Base-by-base conservation (phyloP, 2,797 vertebrate species). In the Tiaroga cobitis region DNA sequence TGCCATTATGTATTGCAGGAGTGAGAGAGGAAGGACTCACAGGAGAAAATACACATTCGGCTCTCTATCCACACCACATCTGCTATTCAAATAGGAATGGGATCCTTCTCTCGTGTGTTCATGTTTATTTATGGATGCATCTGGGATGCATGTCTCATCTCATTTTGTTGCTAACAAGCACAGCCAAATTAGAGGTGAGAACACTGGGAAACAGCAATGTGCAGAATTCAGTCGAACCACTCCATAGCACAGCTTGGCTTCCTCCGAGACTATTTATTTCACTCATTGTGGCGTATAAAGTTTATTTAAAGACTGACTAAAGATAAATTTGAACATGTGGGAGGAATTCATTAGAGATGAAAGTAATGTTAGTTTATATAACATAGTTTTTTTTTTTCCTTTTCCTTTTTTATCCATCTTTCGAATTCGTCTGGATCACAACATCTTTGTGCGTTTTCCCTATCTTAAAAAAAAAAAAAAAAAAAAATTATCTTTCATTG, bases 81-180 rank as follows among this genome's bases (percentile, higher is more conserved):
- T 94, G 82, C 78, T 91, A 90, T 92, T 93, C 91, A 91, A 83
- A 86, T 67, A 88, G 92, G 92, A 94, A 83, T 85, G 88, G 85
- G 85, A 89, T 91, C 83, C 0, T 59, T 91, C 90, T 85, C 85
- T 86, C 5, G 51, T 87, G 74, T 79, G 78, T 89, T 94, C 90
- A 92, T 94, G 90, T 93, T 94, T 95, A 95, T 95, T 95, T 93
- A 94, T 95, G 92, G 90, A 76, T 85, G 80, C 76, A 85, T 84
- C 81, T 86, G 81, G 83, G 83, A 88, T 81, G 88, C 86, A 90
- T 90, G 91, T 86, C 90, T 92, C 91, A 92, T 89, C 90, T 91
- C 87, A 89, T 93, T 92, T 87, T 90, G 92, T 86, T 90, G 88
- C 90, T 92, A 93, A 93, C 90, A 91, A 92, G 91, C 87, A 82